A percentile compares a stretch with the other conserved stretches of the same genome.
phyloP scores from a whole-genome alignment of 2,797 vertebrate genomes.

The Oreortyx pictus region DNA sequence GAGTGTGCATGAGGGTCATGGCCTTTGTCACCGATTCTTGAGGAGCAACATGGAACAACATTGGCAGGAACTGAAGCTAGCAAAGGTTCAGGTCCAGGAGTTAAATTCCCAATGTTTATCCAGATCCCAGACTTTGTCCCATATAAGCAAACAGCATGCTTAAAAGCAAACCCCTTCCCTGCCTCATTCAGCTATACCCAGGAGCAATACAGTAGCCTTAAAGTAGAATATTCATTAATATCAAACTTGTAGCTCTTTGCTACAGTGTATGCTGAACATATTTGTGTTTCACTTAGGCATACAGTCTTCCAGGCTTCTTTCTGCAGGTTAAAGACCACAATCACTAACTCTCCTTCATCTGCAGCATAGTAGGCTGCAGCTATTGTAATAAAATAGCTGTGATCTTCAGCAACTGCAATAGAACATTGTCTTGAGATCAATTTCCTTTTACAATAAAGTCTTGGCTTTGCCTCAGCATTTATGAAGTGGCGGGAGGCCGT shows the following conservation, averaged over 20 bases:
- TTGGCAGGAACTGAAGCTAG: not conserved
- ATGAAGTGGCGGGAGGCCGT: constrained; percentile 36
- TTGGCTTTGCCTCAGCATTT: constrained; percentile 52
- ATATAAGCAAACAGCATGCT: rapidly evolving
- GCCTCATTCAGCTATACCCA: not conserved
- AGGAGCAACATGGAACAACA: not conserved
- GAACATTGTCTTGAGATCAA: constrained; percentile 58
- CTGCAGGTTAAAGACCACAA: not conserved
- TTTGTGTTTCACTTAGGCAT: not conserved
- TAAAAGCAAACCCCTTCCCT: too few species aligned
- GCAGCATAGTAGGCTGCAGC: not conserved
- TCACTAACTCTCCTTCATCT: not conserved
- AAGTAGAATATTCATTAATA: not conserved
- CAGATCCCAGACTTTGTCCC: not conserved
- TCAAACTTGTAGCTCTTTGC: not conserved
- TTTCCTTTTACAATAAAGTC: constrained; percentile 70
- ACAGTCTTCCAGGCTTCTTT: not conserved
- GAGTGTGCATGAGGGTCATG: rapidly evolving
- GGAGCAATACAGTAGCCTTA: not conserved
- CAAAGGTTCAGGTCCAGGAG: not conserved
- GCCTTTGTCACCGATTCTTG: not conserved
- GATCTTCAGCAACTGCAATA: constrained; percentile 50
- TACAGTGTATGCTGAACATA: rapidly evolving
- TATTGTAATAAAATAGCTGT: constrained; percentile 46
- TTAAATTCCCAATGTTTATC: not conserved